Evolutionary conservation across 30 jellyfish, hydroid and myxozoan genomes (phyloP), one percentile per base, ranked within the genome.

Genomic region (Nemopilema nomurai): DNA sequence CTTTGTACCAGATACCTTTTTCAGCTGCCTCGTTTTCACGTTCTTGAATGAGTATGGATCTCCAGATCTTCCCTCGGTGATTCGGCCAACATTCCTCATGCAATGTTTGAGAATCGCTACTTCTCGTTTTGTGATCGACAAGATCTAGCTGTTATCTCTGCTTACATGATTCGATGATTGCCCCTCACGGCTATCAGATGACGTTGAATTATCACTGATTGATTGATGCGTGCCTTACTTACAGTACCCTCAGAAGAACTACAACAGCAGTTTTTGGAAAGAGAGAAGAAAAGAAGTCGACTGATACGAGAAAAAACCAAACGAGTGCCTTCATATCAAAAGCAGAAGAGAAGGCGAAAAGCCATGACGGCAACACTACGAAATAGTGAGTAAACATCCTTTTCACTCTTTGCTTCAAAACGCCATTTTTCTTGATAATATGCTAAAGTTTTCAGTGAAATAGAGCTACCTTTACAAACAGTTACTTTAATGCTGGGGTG

Each of bases 241-340:
- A 30, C 74, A 84, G 93, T 84, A 19, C 72, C 93, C 7, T 84
- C 93, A 3, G 93, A 84, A 66, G 93, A 84, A 13, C 85, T 84
- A 31, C 93, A 84, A 69, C 93, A 84, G 64, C 93, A 84, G 67
- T 84, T 84, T 50, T 29, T 84, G 27, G 87, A 84, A 66, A 51
- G 87, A 84, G 93, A 84, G 69, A 62, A 67, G 52, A 72, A 75
- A 28, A 71, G 93, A 66, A 74, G 93, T 20, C 30, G 49, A 21
- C 51, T 84, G 62, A 84, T 84, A 29, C 67, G 93, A 13, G 87
- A 84, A 84, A 84, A 28, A 65, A 84, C 77, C 23, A 53, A 81
- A 49, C 62, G 49, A 66, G 67, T 84, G 17, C 93, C 93, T 20
- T 73, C 93, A 19, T 84, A 84, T 51, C 85, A 51, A 20, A 25